Evolutionary conservation across 2,888 invertebrate genomes (phyloP).

Genomic region (Protonemura montana): DNA sequence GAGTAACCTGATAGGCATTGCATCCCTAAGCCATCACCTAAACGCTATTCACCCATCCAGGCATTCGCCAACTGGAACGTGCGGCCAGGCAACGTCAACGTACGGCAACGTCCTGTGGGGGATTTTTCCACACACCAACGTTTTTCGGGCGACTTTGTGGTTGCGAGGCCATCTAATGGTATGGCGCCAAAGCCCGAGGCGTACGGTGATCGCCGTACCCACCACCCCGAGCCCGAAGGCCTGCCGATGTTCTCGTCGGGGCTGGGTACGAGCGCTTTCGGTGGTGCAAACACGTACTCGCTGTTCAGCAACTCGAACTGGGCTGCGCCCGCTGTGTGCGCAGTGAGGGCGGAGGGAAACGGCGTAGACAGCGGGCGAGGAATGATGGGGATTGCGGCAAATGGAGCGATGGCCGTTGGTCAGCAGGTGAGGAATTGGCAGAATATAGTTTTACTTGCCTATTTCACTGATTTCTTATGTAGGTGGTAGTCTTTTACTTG

Average conservation of each 20-base stretch:
- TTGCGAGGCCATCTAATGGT: not conserved
- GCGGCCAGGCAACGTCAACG: not conserved
- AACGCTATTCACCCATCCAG: no score
- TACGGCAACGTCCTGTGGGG: not conserved
- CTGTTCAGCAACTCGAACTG: slow-evolving; percentile 54
- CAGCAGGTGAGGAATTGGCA: slow-evolving; percentile 44
- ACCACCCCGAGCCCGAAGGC: slow-evolving; percentile 24
- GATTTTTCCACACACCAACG: not conserved
- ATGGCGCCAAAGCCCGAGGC: not conserved
- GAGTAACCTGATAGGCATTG: no score
- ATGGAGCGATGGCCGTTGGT: slow-evolving; percentile 44
- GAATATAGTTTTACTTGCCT: not conserved
- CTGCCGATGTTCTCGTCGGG: slow-evolving; percentile 46
- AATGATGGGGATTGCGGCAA: slow-evolving; percentile 42
- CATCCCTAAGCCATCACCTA: no score
- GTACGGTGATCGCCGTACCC: not conserved
- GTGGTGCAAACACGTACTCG: slow-evolving; percentile 53
- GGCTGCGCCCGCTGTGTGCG: slow-evolving; percentile 26
- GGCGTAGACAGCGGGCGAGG: slow-evolving; percentile 2
- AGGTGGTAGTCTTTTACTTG: no score
- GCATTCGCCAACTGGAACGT: not conserved
- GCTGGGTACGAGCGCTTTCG: slow-evolving; percentile 42
- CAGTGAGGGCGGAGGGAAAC: slow-evolving; percentile 37
- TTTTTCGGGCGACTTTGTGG: not conserved
- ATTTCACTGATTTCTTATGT: no score